Evolutionary conservation across 2,888 invertebrate species (phyloP), one percentile per base, ranked within the genome.

Genomic region (Gerris lacustris): DNA sequence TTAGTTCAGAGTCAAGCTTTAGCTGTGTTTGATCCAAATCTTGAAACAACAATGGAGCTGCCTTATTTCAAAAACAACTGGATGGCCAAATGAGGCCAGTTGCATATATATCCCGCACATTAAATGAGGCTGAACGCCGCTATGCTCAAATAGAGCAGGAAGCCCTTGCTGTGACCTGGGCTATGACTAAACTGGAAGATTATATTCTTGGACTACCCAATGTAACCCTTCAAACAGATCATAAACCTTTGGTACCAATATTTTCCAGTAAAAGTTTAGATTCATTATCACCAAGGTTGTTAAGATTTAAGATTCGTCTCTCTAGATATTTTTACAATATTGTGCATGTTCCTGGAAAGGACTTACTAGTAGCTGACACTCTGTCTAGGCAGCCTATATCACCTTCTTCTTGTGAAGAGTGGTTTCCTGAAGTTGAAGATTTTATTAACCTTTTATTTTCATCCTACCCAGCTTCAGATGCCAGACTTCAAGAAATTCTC

Each of bases 221-320:
- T 31, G 31, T 31, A 31, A 31, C 1, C 31, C 9, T 11, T 9
- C 55, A 55, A 55, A 55, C 55, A 15, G 55, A 55, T 15, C 55
- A 55, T 55, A 55, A 55, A 15, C 55, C 55, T 11, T 55, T 55
- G 15, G 69, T 79, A 1, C 73, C 78, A 18, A 71, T 81, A 5
- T 67, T 81, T 11, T 75, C 77, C 69, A 76, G 76, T 2, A 80
- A 80, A 72, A 72, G 76, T 18, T 71, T 80, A 17, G 76, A 76
- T 67, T 78, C 79, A 9, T 72, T 81, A 6, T 77, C 79, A 2
- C 77, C 79, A 6, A 71, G 80, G 67, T 70, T 81, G 15, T 79
- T 81, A 72, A 67, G 79, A 47, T 76, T 81, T 43, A 73, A 78
- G 64, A 75, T 79, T 72, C 70, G 77, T 11, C 70, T 79, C 5